phyloP scores from a whole-genome alignment of 2,113 vertebrate species.

The Sander vitreus region DNA sequence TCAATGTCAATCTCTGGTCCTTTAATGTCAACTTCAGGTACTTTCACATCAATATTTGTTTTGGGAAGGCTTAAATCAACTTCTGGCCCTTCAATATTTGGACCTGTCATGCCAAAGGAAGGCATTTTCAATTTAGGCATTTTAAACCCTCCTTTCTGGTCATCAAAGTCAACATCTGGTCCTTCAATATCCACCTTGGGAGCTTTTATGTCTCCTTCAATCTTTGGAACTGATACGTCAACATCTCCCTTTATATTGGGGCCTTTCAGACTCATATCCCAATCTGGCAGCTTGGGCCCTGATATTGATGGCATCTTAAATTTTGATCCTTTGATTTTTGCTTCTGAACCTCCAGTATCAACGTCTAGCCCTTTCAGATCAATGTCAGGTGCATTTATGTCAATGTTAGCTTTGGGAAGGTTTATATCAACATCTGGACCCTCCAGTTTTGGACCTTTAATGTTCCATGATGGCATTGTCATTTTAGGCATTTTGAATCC shows the following conservation, averaged over 20 bases:
- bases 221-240: not conserved
- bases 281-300: constrained; percentile 34
- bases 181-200: constrained; percentile 9
- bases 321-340: not conserved
- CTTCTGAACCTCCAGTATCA: constrained; percentile 5
- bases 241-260: constrained; percentile 44
- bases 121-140: constrained; percentile 43
- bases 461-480: constrained; percentile 47
- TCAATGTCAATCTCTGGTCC: constrained; percentile 27
- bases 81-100: constrained; percentile 18
- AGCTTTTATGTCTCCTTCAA: not conserved
- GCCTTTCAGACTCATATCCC: constrained; percentile 39
- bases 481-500: constrained; percentile 18
- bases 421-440: constrained; percentile 17
- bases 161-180: not conserved
- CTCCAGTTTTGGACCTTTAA: constrained; percentile 55
- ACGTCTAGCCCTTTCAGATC: not conserved
- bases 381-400: not conserved
- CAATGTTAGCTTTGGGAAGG: constrained; percentile 5
- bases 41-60: not conserved
- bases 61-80: no score
- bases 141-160: not conserved
- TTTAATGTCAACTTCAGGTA: not conserved
- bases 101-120: constrained; percentile 15
- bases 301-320: not conserved